Percentiles rank a stretch among this genome's conserved stretches.
Evolutionary conservation across 2,797 vertebrate species (phyloP).

Genomic region (Limnodromus scolopaceus): DNA sequence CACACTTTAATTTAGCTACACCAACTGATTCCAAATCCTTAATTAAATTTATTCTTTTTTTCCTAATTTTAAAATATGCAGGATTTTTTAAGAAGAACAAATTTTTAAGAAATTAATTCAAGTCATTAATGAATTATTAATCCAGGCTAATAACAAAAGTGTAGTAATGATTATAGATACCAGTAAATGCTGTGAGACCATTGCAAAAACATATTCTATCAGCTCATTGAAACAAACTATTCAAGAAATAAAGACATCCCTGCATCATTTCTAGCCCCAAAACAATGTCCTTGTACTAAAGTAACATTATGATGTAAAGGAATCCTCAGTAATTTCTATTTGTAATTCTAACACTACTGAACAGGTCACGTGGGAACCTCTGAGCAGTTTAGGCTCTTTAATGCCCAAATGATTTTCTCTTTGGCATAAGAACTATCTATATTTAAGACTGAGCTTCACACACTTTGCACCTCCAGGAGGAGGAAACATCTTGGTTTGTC

Average conservation of each 20-base stretch:
- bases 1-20: neutral
- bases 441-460: neutral
- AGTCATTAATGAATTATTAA: conserved; percentile 31
- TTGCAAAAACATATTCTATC: neutral
- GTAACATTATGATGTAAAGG: neutral
- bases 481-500: neutral
- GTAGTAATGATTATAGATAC: neutral
- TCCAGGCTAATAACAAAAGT: neutral
- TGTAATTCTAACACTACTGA: neutral
- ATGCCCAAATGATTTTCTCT: neutral
- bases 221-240: neutral
- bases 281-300: neutral
- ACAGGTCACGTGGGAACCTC: neutral
- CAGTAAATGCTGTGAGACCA: neutral
- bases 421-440: neutral
- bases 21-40: neutral
- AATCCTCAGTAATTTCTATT: neutral
- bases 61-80: neutral
- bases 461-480: neutral
- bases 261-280: neutral
- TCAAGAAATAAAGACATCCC: neutral
- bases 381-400: neutral
- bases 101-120: conserved; percentile 1
- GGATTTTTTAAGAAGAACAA: neutral
- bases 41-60: neutral